Conservation (phyloP, 2,113 vertebrate species). For the Actenoides hombroni region DNA sequence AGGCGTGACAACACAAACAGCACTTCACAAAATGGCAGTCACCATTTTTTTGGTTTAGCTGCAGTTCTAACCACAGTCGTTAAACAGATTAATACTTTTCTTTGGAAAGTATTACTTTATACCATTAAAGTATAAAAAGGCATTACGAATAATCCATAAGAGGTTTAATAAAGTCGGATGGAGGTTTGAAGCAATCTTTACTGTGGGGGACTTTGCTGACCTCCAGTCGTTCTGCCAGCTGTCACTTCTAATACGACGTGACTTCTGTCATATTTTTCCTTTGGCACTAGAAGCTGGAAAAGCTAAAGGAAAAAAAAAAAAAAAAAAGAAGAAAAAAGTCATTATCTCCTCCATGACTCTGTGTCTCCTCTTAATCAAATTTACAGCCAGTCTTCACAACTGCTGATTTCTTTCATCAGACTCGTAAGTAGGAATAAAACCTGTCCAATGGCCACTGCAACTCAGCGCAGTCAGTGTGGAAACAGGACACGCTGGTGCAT, state of each 20-base stretch:
- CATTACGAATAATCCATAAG: neutral
- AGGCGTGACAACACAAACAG: neutral
- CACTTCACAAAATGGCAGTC: neutral
- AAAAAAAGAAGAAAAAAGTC: neutral
- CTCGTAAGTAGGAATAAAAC: neutral
- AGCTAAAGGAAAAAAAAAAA: constrained; percentile 70
- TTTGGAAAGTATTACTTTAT: neutral
- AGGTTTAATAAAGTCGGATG: constrained; percentile 1
- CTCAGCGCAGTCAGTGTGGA: neutral
- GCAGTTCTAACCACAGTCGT: neutral
- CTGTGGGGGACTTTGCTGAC: constrained; percentile 71
- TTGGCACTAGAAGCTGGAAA: constrained; percentile 81
- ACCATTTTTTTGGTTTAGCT: neutral
- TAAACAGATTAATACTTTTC: neutral
- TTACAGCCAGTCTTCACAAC: neutral
- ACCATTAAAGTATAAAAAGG: neutral
- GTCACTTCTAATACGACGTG: constrained; percentile 87
- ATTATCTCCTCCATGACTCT: neutral
- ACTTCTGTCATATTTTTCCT: constrained; percentile 81
- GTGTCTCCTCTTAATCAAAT: neutral
- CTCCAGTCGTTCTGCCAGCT: constrained; percentile 94
- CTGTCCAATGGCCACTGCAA: neutral
- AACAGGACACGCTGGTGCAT: neutral
- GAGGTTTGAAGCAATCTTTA: constrained; percentile 12
- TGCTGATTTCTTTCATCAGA: neutral